phyloP scores from a whole-genome alignment of 2,113 vertebrate species.

The Pteronura brasiliensis region DNA sequence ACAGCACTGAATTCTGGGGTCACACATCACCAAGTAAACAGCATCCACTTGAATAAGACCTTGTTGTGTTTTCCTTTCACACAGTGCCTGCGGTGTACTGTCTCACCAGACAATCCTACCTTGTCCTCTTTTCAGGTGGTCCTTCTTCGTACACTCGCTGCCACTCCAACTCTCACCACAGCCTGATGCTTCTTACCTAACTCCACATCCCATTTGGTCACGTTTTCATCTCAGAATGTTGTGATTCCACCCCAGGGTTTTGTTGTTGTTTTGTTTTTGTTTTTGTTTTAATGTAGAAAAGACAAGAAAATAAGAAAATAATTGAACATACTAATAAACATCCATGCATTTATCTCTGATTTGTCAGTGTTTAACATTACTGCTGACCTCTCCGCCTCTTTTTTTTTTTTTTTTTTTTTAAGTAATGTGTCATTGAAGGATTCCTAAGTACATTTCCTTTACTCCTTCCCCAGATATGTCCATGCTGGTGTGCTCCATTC shows the following conservation, averaged over 20 bases:
- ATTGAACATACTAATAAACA: not conserved
- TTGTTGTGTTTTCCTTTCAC: constrained; percentile 1
- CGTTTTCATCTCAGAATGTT: not conserved
- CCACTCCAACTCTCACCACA: not conserved
- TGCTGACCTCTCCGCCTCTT: not conserved
- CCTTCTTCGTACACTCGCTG: not conserved
- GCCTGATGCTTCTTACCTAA: not conserved
- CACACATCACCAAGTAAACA: constrained; percentile 9
- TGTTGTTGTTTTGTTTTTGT: not conserved
- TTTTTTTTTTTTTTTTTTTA: not conserved
- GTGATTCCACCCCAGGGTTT: not conserved
- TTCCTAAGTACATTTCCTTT: not conserved
- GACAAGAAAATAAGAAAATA: not conserved
- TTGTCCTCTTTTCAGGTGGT: constrained; percentile 14
- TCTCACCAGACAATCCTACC: not conserved
- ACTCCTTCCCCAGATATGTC: not conserved
- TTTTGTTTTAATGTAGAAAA: not conserved
- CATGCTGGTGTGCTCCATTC: not conserved
- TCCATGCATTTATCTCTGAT: not conserved
- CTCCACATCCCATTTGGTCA: not conserved
- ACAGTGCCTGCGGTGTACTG: not conserved
- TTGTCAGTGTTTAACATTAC: not conserved
- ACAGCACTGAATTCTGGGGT: not conserved
- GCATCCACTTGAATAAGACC: not conserved
- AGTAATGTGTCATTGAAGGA: not conserved